Evolutionary conservation across 2,888 invertebrate genomes (phyloP), one percentile per base, ranked within the genome.

Genomic region (Cephus runcator): DNA sequence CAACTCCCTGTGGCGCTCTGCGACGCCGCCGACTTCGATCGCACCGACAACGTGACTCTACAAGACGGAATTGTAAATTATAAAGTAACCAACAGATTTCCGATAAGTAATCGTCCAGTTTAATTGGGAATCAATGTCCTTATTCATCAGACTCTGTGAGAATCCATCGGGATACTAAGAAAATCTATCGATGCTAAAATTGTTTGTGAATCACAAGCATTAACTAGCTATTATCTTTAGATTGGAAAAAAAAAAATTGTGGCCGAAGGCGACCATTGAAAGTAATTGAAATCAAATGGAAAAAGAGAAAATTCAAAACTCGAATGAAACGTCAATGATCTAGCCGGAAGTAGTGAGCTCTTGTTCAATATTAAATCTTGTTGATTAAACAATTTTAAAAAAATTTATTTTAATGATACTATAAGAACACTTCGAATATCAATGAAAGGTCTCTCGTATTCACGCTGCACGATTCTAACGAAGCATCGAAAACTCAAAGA

Each of bases 1-100:
- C 69, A 88, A 83, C 78, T 85, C 89, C 73, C 78, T 87, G 76
- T 90, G 90, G 91, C 88, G 90, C 56, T 85, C 88, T 75, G 88
- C 88, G 76, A 82, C 86, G 35, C 81, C 86, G 35, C 85, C 86
- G 40, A 82, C 85, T 11, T 87, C 90, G 71, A 89, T 85, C 76
- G 81, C 88, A 12, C 83, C 89, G 82, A 87, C 88, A 76, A 90
- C 90, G 90, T 90, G 90, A 91, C 89, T 90, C 80, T 85, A 85
- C 81, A 81, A 81, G 30, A 73, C 80, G 80, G 83, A 79, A 82
- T 79, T 79, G 83, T 83, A 82, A 79, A 81, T 68, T 30, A 36
- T 36, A 4, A 74, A 6, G 34, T 15, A 34, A 30, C 33, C 71
- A 56, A 56, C 9, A 31, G 23, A 71, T 30, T 71, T 12, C 31